Evolutionary conservation across 2,797 vertebrate species (phyloP), one percentile per base, ranked within the genome.

Genomic region (Vespertilio murinus): DNA sequence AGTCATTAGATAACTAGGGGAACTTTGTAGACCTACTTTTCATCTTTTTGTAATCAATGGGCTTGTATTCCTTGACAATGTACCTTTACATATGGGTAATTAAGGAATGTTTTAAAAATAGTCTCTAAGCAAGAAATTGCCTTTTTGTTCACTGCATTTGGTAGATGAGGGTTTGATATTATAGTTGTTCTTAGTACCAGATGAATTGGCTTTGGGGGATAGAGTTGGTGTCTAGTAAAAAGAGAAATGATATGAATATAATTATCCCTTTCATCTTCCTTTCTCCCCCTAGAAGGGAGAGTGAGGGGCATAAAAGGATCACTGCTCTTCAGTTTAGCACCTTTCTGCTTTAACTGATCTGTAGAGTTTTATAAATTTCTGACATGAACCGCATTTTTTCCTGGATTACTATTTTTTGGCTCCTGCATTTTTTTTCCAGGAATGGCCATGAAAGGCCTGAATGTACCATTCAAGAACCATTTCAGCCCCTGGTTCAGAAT

Each of bases 291-390:
- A 61, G 38, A 22, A 80, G 10, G 23, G 9, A 8, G 13, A 2
- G 8, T 3, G 28, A 25, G 56, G 17, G 8, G 14, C 11, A 42
- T 54, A 82, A 42, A 78, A 33, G 45, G n/a, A 52, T 78, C 64
- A 52, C 33, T n/a, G 2, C 9, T 79, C 33, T 69, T 20, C 77
- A 74, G n/a, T 67, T 73, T 61, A 52, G 38, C 12, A 61, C n/a
- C 49, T 84, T 80, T 38, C 25, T 90, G 22, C 42, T 73, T 90
- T 25, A 91, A 56, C 30, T 91, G 45, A 92, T 83, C 38, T 85
- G 9, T 81, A 91, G 47, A 78, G 18, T 88, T 95, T 69, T 87
- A 95, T 73, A 93, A 87, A 85, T 85, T 85, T 90, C 61, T 52
- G 12, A 74, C 35, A 83, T 73, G 61, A 91, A 77, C 35, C 67